A percentile compares a stretch with the other conserved stretches of the same genome.
phyloP scores from a whole-genome alignment of 2,113 vertebrate genomes.

The Petaurus breviceps region DNA sequence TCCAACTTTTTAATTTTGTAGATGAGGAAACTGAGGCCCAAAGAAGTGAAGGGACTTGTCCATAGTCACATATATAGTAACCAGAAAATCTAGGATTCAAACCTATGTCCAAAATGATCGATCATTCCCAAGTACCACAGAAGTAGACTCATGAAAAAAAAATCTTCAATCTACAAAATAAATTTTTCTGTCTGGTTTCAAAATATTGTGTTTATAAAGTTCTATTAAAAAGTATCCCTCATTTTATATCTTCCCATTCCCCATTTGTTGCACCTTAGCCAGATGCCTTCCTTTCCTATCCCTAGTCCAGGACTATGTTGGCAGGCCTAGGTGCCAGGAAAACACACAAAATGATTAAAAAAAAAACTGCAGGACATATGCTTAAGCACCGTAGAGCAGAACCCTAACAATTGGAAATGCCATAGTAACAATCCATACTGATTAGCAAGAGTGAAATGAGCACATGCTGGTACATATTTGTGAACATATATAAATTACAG shows the following conservation, averaged over 20 bases:
- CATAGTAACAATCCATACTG: slow-evolving; percentile 45
- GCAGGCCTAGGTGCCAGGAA: slow-evolving; percentile 57
- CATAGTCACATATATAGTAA: neutral
- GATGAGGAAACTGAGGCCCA: neutral
- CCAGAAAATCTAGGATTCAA: neutral
- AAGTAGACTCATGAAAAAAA: neutral
- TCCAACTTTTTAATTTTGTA: neutral
- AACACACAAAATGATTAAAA: slow-evolving; percentile 55
- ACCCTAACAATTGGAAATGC: slow-evolving; percentile 54
- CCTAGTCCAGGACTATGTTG: neutral
- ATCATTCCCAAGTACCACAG: neutral
- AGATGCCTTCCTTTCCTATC: neutral
- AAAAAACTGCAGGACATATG: slow-evolving; percentile 52
- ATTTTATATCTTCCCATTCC: neutral
- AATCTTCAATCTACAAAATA: neutral
- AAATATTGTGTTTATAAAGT: neutral
- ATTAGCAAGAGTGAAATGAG: slow-evolving; percentile 31
- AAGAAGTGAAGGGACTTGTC: neutral
- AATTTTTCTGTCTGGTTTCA: neutral
- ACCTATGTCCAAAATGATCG: neutral
- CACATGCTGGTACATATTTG: slow-evolving; percentile 53
- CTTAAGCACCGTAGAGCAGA: slow-evolving; percentile 43
- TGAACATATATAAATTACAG: slow-evolving; percentile 71
- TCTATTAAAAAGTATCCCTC: neutral
- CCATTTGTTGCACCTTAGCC: neutral